phyloP scores from a whole-genome alignment of 2,797 vertebrate species.

The Netta rufina region DNA sequence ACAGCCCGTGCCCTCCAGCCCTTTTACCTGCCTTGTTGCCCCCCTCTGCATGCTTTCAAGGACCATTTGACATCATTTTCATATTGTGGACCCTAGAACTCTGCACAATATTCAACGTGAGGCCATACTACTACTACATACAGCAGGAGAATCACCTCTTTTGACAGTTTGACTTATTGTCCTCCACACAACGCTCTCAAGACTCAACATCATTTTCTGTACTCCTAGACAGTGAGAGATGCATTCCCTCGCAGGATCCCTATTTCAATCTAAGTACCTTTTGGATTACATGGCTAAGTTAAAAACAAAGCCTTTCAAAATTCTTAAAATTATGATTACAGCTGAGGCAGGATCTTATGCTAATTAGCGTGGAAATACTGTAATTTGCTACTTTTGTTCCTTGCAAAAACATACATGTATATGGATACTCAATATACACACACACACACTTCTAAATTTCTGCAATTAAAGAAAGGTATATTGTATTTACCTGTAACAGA shows the following conservation, averaged over 20 bases:
- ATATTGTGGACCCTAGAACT: background rate
- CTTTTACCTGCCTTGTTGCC: background rate
- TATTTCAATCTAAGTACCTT: background rate
- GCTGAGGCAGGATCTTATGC: background rate
- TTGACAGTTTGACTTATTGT: background rate
- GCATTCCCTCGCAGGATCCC: background rate
- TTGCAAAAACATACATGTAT: background rate
- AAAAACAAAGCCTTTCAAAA: background rate
- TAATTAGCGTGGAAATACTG: background rate
- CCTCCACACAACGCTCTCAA: background rate
- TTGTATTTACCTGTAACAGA: background rate
- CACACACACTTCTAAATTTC: background rate
- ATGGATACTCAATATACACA: background rate
- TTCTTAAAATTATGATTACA: background rate
- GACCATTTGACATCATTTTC: background rate
- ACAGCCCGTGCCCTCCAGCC: background rate
- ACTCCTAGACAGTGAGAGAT: background rate
- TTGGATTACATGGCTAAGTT: background rate
- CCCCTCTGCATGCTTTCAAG: background rate
- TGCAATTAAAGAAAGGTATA: background rate
- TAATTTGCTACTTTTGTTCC: background rate
- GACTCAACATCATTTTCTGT: background rate
- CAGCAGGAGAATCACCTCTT: background rate
- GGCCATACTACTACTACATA: background rate
- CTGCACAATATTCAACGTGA: background rate